These are phyloP conservation scores for Axis porcinus DNA, from an alignment of 2,113 vertebrate species.

Conservation along the genomic window DNA sequence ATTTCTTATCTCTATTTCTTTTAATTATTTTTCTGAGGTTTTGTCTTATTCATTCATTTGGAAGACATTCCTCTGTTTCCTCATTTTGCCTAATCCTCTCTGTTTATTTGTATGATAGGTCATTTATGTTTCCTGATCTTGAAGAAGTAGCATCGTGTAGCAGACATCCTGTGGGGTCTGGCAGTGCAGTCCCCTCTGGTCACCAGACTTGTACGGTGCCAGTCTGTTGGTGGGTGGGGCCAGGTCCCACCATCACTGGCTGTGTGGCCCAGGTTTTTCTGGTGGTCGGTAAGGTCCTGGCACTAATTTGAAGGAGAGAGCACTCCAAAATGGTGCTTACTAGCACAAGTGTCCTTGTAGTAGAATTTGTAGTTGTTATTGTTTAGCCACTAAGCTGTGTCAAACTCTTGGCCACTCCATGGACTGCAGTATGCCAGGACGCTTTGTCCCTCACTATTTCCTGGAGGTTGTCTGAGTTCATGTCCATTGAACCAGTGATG, in stretches of 20 bases:
- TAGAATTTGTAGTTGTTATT: neutral
- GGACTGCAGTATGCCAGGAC: rapidly evolving
- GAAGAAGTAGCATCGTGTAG: neutral
- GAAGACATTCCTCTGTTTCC: neutral
- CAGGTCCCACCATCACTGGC: neutral
- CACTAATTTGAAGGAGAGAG: neutral
- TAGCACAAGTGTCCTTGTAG: neutral
- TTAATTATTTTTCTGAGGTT: neutral
- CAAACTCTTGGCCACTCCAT: neutral
- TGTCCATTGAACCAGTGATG: neutral
- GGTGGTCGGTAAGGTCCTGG: neutral
- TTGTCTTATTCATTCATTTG: neutral
- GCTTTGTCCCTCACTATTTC: neutral
- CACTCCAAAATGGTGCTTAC: neutral
- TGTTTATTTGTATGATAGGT: neutral
- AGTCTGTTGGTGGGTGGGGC: neutral
- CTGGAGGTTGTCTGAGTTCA: neutral
- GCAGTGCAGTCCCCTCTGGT: neutral
- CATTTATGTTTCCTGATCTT: neutral
- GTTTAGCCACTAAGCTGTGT: neutral
- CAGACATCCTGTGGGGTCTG: neutral
- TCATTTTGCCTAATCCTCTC: neutral
- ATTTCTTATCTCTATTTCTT: neutral
- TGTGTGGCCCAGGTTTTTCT: neutral
- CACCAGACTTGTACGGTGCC: rapidly evolving